Conservation (phyloP, 2,797 vertebrate species). For the Peromyscus nudipes region DNA sequence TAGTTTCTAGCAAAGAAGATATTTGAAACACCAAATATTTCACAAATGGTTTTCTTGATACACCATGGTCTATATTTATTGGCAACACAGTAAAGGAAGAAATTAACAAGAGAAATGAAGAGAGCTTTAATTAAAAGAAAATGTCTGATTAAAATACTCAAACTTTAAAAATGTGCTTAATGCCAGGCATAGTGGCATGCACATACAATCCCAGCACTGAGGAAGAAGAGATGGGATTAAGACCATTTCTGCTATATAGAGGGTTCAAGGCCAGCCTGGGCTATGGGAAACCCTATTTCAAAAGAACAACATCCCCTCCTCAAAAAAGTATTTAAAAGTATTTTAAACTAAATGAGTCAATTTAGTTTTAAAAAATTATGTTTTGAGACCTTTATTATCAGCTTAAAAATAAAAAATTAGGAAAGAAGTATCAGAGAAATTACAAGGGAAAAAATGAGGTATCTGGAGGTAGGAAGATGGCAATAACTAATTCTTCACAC, state of each 20-base stretch:
- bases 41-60: conserved; percentile 54
- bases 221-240: neutral
- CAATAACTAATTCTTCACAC: conserved; percentile 78
- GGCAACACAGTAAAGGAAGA: conserved; percentile 66
- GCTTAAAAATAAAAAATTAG: conserved; percentile 49
- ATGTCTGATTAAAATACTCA: conserved; percentile 59
- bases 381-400: conserved; percentile 61
- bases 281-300: neutral
- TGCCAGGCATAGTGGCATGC: neutral
- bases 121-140: conserved; percentile 70
- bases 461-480: conserved; percentile 24
- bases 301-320: neutral
- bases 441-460: conserved; percentile 13
- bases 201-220: neutral
- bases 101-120: conserved; percentile 63
- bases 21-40: neutral
- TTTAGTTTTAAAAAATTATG: conserved; percentile 63
- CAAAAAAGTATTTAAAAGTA: conserved; percentile 39
- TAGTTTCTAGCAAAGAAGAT: conserved; percentile 35
- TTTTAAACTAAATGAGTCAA: conserved; percentile 20
- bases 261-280: neutral
- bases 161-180: neutral
- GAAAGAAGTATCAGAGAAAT: conserved; percentile 54
- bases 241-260: neutral
- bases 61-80: conserved; percentile 33